These are phyloP conservation scores for Hyles euphorbiae DNA, from an alignment of 1,140 invertebrate species.

Conservation along the genomic window DNA sequence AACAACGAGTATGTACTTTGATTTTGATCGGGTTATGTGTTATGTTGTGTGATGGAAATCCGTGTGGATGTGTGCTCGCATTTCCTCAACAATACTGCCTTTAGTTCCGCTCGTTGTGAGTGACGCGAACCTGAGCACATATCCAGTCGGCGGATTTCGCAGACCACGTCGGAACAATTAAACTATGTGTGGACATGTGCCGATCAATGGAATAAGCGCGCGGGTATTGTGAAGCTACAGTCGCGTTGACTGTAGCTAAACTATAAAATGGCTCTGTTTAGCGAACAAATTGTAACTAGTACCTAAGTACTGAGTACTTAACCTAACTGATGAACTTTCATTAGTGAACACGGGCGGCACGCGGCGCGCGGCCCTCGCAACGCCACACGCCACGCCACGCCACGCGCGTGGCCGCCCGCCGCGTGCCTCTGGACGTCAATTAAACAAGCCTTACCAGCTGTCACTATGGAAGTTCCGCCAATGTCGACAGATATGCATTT, in stretches of 20 bases:
- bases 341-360: slow-evolving; percentile 43
- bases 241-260: slow-evolving; percentile 1
- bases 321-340: slow-evolving; percentile 52
- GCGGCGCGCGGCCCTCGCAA: slow-evolving; percentile 23
- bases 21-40: slow-evolving; percentile 49
- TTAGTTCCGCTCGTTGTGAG: background rate
- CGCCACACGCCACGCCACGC: slow-evolving; percentile 17
- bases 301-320: slow-evolving; percentile 51
- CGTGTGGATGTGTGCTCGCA: slow-evolving; percentile 16
- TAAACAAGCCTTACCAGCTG: slow-evolving; percentile 60
- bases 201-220: slow-evolving; percentile 25
- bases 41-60: slow-evolving; percentile 37
- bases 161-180: slow-evolving; percentile 5
- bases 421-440: slow-evolving; percentile 59
- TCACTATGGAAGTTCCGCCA: slow-evolving; percentile 40
- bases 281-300: slow-evolving; percentile 46
- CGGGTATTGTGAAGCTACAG: slow-evolving; percentile 6
- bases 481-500: slow-evolving; percentile 33
- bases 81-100: slow-evolving; percentile 2
- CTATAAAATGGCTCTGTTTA: slow-evolving; percentile 5
- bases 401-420: slow-evolving; percentile 31
- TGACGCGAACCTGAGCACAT: background rate
- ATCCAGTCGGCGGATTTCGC: slow-evolving; percentile 5
- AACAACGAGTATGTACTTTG: slow-evolving; percentile 37
- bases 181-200: slow-evolving; percentile 52